Conservation (phyloP, 2,888 invertebrate species). For the Tenthredo notha region DNA sequence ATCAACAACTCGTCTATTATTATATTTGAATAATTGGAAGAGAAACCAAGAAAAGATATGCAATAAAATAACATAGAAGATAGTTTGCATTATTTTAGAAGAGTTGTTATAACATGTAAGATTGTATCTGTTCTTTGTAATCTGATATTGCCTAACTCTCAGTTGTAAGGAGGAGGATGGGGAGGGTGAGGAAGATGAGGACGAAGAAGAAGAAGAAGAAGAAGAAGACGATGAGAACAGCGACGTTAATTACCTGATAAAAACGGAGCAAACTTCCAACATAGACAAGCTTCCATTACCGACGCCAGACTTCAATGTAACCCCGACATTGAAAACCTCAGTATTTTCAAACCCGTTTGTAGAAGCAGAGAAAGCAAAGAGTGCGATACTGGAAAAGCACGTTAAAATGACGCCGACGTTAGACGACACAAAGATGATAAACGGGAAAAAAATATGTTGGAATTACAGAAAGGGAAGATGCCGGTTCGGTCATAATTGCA, state of each 20-base stretch:
- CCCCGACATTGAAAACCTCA: constrained; percentile 82
- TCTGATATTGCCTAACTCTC: constrained; percentile 76
- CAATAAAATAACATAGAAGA: constrained; percentile 46
- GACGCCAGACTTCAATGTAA: constrained; percentile 83
- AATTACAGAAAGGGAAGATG: constrained; percentile 95
- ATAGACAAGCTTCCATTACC: constrained; percentile 79
- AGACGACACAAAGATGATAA: constrained; percentile 88
- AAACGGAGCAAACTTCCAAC: constrained; percentile 57
- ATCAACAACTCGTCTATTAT: neutral
- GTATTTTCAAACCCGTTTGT: constrained; percentile 94
- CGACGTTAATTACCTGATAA: constrained; percentile 47
- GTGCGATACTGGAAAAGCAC: constrained; percentile 92
- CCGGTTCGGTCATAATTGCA: constrained; percentile 94
- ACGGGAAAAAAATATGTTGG: constrained; percentile 95
- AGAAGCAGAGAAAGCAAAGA: constrained; percentile 92
- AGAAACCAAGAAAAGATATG: constrained; percentile 46
- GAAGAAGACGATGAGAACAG: neutral
- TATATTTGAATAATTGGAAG: constrained; percentile 12
- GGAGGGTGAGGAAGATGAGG: constrained; percentile 57
- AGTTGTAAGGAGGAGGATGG: constrained; percentile 74
- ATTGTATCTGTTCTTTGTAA: constrained; percentile 74
- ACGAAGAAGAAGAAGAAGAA: constrained; percentile 11
- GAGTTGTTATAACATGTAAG: constrained; percentile 50
- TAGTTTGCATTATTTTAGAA: constrained; percentile 32
- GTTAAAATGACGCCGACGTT: constrained; percentile 91